Conservation (phyloP, 2,113 vertebrate genomes). For the Progne subis region DNA sequence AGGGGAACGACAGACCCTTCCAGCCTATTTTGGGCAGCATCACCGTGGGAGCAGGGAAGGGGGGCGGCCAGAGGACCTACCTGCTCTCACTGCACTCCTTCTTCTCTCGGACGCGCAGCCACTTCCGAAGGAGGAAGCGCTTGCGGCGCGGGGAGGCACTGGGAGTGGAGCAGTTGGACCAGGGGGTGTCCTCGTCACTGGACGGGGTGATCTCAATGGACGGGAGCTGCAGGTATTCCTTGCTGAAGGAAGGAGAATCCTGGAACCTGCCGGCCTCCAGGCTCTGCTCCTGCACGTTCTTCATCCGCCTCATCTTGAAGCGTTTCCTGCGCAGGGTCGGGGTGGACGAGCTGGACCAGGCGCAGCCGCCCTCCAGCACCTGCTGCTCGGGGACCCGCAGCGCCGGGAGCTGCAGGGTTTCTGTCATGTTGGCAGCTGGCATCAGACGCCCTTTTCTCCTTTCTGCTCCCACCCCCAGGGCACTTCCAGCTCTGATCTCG, state of each 20-base stretch:
- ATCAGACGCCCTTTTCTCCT: slow-evolving; percentile 44
- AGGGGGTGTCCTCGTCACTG: slow-evolving; percentile 92
- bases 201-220: slow-evolving; percentile 98
- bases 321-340: slow-evolving; percentile 89
- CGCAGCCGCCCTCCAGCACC: slow-evolving; percentile 70
- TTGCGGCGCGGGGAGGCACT: slow-evolving; percentile 93
- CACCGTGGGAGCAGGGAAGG: background rate
- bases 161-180: slow-evolving; percentile 95
- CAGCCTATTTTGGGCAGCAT: background rate
- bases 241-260: slow-evolving; percentile 78
- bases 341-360: slow-evolving; percentile 89
- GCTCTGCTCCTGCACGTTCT: slow-evolving; percentile 83
- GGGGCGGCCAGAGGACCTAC: slow-evolving; percentile 75
- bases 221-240: slow-evolving; percentile 94
- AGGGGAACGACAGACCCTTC: background rate
- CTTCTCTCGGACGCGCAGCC: slow-evolving; percentile 91
- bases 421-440: slow-evolving; percentile 83
- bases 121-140: slow-evolving; percentile 92
- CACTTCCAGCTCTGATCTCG: background rate
- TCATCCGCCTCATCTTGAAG: slow-evolving; percentile 90
- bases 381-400: slow-evolving; percentile 83
- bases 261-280: slow-evolving; percentile 63
- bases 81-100: slow-evolving; percentile 94
- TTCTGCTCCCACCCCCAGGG: slow-evolving; percentile 31
- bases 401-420: slow-evolving; percentile 86